Evolutionary conservation across 1,140 invertebrate genomes (phyloP), one percentile per base, ranked within the genome.

Genomic region (Aphidius gifuensis): DNA sequence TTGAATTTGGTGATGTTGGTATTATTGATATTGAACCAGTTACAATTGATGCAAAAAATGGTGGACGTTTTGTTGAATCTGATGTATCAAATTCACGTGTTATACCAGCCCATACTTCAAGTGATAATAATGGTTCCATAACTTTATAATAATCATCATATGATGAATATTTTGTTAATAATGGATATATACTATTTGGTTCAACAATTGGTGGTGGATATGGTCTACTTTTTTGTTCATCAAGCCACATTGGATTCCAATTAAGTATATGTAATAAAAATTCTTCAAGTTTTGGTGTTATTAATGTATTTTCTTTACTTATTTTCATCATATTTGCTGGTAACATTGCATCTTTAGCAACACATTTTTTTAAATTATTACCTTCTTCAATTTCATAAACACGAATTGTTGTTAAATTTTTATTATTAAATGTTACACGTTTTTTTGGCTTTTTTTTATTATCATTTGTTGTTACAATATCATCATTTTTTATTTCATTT

Each of bases 171-270:
- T 21, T 51, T 6, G 66, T 66, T 11, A 64, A 54, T 53, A 71
- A 50, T 4, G 50, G 45, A 0, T 60, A 42, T 16, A 76, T 40
- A 8, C 71, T 67, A 1, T 60, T 56, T 1, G 47, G 4, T 0
- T 58, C 43, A 4, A 75, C 65, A 40, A 77, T 67, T 6, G 74
- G 74, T 3, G 74, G 66, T 5, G 50, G 39, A 0, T 1, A 23
- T 7, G 69, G 68, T 0, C 73, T 39, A 23, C 53, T 45, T 32
- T 65, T 56, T 43, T 77, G 75, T 44, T 76, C 73, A 32, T 74
- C 65, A 4, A 77, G 48, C 75, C 75, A 77, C 0, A 68, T 43
- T 7, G 75, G 75, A 61, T 72, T 71, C 75, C 75, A 77, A 5
- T 9, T 8, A 40, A 77, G 73, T 21, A 77, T 64, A 4, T 64